Base-by-base conservation (phyloP, 2,113 vertebrate species). In the Vanacampus margaritifer region DNA sequence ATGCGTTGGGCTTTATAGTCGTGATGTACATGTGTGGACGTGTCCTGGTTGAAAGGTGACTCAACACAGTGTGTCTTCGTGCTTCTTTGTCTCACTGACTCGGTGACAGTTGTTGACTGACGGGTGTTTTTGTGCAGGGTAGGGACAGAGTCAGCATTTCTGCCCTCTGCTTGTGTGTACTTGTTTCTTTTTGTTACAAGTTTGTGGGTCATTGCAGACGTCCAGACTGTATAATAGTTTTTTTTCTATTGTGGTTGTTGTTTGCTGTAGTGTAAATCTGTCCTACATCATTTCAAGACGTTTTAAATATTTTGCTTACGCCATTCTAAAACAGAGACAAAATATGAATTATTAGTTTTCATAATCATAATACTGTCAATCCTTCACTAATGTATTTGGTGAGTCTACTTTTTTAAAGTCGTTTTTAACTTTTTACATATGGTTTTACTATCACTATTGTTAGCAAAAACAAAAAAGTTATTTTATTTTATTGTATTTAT, bases 1-100 rank as follows among this genome's bases (percentile, higher is more conserved):
- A n/a, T 46, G 7, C 4, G 26, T 50, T 58, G 48, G 17, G 24
- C 1, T 24, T 41, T 61, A 72, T 9, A 3, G 41, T 56, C 5
- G 23, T 8, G n/a, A 24, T 24, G 51, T 54, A 48, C 71, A 32
- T 68, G 75, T 78, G 68, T 28, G 6, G 58, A 78, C 82, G 61
- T 50, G 83, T 41, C 1, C 48, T 39, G 41, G 14, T 71, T n/a
- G 12, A 0, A 59, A 62, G 21, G 14, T 17, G 37, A 43, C 41
- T 65, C 50, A 66, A 21, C 48, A 24, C 68, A 23, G 39, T 57
- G 53, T 32, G 7, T 45, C 36, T 41, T 21, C 35, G 35, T 21
- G 59, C n/a, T 6, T n/a, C n/a, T 1, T 24, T 28, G 39, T 75
- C 41, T 72, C 54, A 58, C 48, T 7, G 23, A 35, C 35, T 21